Conservation (phyloP, 2,113 vertebrate genomes). For the Myotis davidii region DNA sequence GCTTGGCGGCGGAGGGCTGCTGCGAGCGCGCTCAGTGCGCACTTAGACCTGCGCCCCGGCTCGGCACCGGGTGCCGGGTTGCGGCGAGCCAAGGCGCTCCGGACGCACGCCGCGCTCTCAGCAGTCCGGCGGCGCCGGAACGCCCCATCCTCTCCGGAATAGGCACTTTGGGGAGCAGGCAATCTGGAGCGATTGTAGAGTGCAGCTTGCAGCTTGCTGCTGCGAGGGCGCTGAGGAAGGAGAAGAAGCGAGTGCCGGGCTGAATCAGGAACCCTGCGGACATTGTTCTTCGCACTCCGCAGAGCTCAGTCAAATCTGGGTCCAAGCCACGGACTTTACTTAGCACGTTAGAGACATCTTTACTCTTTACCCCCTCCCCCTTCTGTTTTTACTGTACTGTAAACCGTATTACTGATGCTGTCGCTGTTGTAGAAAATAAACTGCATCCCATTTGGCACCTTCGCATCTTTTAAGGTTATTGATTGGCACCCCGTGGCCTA, state of each 20-base stretch:
- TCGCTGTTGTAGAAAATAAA: slow-evolving; percentile 58
- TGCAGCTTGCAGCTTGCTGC: neutral
- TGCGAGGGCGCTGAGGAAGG: neutral
- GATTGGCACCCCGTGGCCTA: neutral
- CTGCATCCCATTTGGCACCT: slow-evolving; percentile 52
- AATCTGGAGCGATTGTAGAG: neutral
- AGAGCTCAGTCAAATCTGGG: neutral
- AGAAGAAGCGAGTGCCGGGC: neutral
- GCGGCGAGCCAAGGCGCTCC: neutral
- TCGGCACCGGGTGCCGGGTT: no score
- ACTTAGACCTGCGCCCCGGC: neutral
- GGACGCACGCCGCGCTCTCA: neutral
- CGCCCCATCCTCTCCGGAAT: neutral
- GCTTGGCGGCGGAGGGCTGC: neutral
- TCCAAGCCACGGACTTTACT: neutral
- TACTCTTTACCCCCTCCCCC: neutral
- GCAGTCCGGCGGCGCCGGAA: neutral
- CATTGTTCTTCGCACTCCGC: slow-evolving; percentile 17
- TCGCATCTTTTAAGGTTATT: slow-evolving; percentile 32
- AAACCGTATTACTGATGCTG: slow-evolving; percentile 39
- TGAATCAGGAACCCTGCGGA: slow-evolving; percentile 31
- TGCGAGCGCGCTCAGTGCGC: neutral
- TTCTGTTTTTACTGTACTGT: slow-evolving; percentile 55
- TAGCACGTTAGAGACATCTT: neutral
- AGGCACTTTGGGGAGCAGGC: neutral